Evolutionary conservation across 2,888 invertebrate species (phyloP).

Genomic region (Tiphia femorata): DNA sequence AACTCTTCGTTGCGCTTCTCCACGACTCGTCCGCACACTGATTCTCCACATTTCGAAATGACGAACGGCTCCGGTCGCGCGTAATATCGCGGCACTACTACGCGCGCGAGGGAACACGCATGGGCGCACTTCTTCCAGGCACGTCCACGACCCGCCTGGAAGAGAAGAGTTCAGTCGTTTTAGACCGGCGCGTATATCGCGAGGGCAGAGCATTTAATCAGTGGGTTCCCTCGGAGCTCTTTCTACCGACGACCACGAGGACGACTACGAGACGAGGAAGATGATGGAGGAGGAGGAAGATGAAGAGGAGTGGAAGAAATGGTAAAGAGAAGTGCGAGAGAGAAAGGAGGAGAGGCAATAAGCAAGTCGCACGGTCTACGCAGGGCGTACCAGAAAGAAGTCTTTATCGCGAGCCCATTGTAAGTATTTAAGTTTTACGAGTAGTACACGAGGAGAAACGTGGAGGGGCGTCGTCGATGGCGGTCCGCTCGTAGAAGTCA

Average conservation of each 20-base stretch:
- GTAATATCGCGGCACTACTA: slow-evolving; percentile 27
- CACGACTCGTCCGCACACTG: not conserved
- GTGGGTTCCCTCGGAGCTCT: slow-evolving; percentile 7
- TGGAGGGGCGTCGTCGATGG: too few relatives aligned
- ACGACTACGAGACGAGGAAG: not conserved
- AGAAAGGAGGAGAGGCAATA: not conserved
- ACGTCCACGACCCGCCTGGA: too few relatives aligned
- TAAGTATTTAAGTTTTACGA: too few relatives aligned
- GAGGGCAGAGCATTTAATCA: slow-evolving; percentile 13
- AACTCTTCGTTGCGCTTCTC: not conserved
- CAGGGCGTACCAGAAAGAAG: too few relatives aligned
- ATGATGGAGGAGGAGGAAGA: not conserved
- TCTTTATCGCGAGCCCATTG: too few relatives aligned
- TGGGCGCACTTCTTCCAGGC: not conserved
- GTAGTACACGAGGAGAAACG: too few relatives aligned
- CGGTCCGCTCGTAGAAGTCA: too few relatives aligned
- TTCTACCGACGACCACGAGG: not conserved
- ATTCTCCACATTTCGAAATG: not conserved
- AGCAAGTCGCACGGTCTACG: too few relatives aligned
- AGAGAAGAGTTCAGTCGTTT: slow-evolving; percentile 11
- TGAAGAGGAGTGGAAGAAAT: not conserved
- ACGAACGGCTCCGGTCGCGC: too few relatives aligned
- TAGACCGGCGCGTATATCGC: slow-evolving; percentile 2
- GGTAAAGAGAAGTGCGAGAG: not conserved
- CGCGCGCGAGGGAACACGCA: slow-evolving; percentile 2